Base-by-base conservation (phyloP, 2,113 vertebrate species). In the Stictonetta naevosa region DNA sequence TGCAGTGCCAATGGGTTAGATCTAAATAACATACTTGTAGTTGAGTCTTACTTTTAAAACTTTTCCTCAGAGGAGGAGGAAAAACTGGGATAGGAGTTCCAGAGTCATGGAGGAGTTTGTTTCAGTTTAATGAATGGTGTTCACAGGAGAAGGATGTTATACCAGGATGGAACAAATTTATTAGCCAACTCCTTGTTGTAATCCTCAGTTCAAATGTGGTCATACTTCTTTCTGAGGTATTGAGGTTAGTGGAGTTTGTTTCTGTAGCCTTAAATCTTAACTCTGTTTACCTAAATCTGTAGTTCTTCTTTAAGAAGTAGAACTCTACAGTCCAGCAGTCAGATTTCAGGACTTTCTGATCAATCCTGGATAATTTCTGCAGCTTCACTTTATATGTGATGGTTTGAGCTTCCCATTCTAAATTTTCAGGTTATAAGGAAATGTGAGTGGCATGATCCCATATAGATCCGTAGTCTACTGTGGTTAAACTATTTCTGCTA, bases 361-460 rank as follows among this genome's bases (percentile, higher is more conserved):
- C 11, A 87, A 59, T 62, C 76, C 13, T n/a, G 62, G 40, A 11
- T 60, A 12, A 67, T 76, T 90, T 71, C 38, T 72, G 26, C 20
- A 69, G 8, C 46, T 68, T 79, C 8, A 17, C 31, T 82, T 53
- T n/a, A 22, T 80, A 69, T 72, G 4, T 60, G 20, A 75, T 26
- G 8, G 42, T 83, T 56, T 78, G 31, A 17, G 34, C 22, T 90
- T 80, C 15, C 26, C 3, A 0, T 74, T 62, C 50, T n/a, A 88
- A 67, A 66, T 83, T 88, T 34, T 68, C 5, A 48, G 33, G 5
- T 3, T 58, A 28, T 44, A 58, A 53, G 44, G 63, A 80, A 71
- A 36, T 7, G 3, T 36, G 33, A 52, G 58, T 36, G 68, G 38
- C 0, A 0, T 29, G 28, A 38, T 77, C n/a, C 31, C 56, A 20